Evolutionary conservation across 1,140 invertebrate genomes (phyloP).

Genomic region (Drosophila arawakana): DNA sequence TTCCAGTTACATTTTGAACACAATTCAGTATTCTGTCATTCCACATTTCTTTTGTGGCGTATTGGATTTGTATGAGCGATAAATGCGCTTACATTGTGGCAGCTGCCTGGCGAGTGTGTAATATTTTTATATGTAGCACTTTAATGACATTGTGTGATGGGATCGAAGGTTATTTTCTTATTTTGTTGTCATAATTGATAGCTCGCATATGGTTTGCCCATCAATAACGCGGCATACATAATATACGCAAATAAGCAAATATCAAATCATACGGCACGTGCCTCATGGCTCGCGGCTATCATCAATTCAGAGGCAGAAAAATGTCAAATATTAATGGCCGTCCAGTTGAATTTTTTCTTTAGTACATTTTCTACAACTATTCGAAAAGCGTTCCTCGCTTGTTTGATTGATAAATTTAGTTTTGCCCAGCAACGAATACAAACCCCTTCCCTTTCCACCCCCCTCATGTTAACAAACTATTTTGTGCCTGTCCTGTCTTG

Average conservation of each 20-base stretch:
- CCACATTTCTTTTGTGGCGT: slow-evolving; percentile 11
- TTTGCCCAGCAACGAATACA: slow-evolving; percentile 18
- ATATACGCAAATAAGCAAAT: slow-evolving; percentile 69
- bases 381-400: slow-evolving; percentile 64
- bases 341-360: slow-evolving; percentile 46
- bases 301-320: slow-evolving; percentile 72
- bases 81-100: slow-evolving; percentile 47
- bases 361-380: slow-evolving; percentile 69
- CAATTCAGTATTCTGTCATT: slow-evolving; percentile 58
- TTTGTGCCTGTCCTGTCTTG: neutral
- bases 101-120: slow-evolving; percentile 60
- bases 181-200: slow-evolving; percentile 61
- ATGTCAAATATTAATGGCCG: slow-evolving; percentile 80
- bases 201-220: slow-evolving; percentile 66
- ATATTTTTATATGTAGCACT: slow-evolving; percentile 58
- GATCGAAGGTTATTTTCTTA: slow-evolving; percentile 8
- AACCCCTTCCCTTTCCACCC: slow-evolving; percentile 23
- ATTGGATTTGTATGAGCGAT: slow-evolving; percentile 30
- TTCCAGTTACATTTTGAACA: slow-evolving; percentile 77
- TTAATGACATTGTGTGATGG: slow-evolving; percentile 51
- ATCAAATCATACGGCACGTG: slow-evolving; percentile 59
- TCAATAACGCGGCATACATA: slow-evolving; percentile 75
- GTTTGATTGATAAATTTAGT: slow-evolving; percentile 80
- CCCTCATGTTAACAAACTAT: neutral
- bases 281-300: slow-evolving; percentile 34